A percentile compares a stretch with the other conserved stretches of the same genome.
Conservation (phyloP, 2,113 vertebrate species). For the Stictonetta naevosa region DNA sequence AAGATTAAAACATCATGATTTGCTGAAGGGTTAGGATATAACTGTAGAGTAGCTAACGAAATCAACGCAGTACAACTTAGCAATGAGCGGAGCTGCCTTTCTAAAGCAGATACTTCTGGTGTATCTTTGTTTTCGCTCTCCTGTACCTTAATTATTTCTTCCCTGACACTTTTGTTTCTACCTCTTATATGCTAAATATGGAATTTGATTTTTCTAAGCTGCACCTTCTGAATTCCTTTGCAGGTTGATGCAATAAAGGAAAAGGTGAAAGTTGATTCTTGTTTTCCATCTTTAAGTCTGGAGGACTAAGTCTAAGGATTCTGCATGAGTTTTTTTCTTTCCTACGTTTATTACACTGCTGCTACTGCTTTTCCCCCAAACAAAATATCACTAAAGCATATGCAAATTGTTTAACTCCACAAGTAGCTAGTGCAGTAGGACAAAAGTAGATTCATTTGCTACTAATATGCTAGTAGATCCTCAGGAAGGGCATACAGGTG, state of each 20-base stretch:
- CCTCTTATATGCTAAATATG: constrained; percentile 86
- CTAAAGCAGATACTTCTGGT: constrained; percentile 74
- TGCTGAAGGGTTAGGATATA: neutral
- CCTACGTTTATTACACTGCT: constrained; percentile 87
- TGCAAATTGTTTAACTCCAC: constrained; percentile 83
- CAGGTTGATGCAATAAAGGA: constrained; percentile 97
- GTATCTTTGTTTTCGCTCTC: constrained; percentile 73
- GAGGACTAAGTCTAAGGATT: constrained; percentile 93
- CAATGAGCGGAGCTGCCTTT: constrained; percentile 50
- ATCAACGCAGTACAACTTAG: neutral
- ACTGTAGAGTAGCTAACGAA: neutral
- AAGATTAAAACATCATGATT: neutral
- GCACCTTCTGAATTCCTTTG: constrained; percentile 99
- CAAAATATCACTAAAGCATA: constrained; percentile 88
- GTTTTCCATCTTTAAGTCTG: constrained; percentile 96
- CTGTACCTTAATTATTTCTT: constrained; percentile 77
- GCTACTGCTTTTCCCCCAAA: constrained; percentile 87
- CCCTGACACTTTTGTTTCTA: constrained; percentile 82
- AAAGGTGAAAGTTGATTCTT: constrained; percentile 98
- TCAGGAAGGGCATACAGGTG: constrained; percentile 78
- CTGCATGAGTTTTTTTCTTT: constrained; percentile 93
- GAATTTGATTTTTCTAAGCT: constrained; percentile 86
- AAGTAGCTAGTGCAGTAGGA: constrained; percentile 83
- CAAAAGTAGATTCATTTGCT: constrained; percentile 78
- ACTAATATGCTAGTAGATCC: constrained; percentile 82